A percentile compares a stretch with the other conserved stretches of the same genome.
phyloP scores from a whole-genome alignment of 1,140 invertebrate genomes.

The Spodoptera litura region DNA sequence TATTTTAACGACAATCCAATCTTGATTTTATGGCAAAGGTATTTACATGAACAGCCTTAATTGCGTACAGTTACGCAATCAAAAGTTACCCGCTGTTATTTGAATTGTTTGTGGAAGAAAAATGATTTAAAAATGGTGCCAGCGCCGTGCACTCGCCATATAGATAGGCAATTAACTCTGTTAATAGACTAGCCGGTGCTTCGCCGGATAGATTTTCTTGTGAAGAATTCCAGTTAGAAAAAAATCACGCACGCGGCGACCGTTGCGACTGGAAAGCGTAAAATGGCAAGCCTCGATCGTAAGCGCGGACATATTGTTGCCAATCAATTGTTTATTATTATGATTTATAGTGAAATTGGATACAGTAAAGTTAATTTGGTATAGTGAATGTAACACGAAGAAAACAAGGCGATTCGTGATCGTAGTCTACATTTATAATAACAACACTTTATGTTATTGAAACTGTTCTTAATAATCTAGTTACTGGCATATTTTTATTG shows the following conservation, averaged over 20 bases:
- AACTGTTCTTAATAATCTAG: not conserved
- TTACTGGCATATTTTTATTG: no score
- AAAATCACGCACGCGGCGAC: conserved; percentile 63
- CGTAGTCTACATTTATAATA: conserved; percentile 22
- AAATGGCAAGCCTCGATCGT: conserved; percentile 59
- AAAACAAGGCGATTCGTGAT: not conserved
- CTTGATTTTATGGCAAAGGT: conserved; percentile 25
- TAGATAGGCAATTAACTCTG: conserved; percentile 76
- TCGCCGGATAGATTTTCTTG: conserved; percentile 71
- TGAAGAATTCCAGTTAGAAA: conserved; percentile 74
- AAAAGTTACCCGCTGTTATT: conserved; percentile 16
- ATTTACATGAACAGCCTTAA: conserved; percentile 14
- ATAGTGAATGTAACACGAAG: conserved; percentile 8
- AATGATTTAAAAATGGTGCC: conserved; percentile 48
- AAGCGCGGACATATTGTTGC: conserved; percentile 38
- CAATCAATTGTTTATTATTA: conserved; percentile 45
- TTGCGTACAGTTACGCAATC: conserved; percentile 7
- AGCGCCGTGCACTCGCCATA: conserved; percentile 68
- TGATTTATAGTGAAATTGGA: conserved; percentile 41
- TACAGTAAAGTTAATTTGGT: conserved; percentile 10
- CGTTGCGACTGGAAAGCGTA: conserved; percentile 77
- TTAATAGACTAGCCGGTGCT: conserved; percentile 62
- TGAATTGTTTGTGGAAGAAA: conserved; percentile 17
- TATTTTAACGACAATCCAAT: conserved; percentile 8
- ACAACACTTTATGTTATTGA: not conserved